Percentiles rank a stretch among this genome's conserved stretches.
Conservation (phyloP, 2,888 invertebrate species). For the Eurois occulta region DNA sequence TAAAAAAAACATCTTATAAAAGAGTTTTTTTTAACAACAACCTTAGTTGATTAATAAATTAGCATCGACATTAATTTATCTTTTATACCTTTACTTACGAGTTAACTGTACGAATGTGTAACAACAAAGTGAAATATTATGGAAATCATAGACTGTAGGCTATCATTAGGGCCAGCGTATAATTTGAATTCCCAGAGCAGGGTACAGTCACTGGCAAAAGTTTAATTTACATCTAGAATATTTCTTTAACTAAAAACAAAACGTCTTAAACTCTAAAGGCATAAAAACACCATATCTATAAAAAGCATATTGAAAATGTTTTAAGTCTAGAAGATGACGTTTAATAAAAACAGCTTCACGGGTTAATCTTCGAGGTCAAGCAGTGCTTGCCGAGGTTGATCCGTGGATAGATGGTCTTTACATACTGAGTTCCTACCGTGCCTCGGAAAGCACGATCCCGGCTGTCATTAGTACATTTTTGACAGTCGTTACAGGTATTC, state of each 20-base stretch:
- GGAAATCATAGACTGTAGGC: constrained; percentile 48
- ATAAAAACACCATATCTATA: too few relatives aligned
- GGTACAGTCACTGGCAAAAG: constrained; percentile 36
- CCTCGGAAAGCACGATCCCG: too few relatives aligned
- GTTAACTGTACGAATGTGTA: constrained; percentile 37
- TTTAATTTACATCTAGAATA: not conserved
- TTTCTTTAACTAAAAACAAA: not conserved
- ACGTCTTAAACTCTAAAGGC: too few relatives aligned
- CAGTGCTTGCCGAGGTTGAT: too few relatives aligned
- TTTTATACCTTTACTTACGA: constrained; percentile 21
- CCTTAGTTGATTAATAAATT: constrained; percentile 30
- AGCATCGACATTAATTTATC: constrained; percentile 44
- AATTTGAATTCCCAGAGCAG: constrained; percentile 45
- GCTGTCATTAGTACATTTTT: not conserved
- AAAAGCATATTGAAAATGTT: too few relatives aligned
- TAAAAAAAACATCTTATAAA: constrained; percentile 8
- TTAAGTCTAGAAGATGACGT: not conserved
- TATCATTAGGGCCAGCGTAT: constrained; percentile 58
- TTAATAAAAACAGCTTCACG: too few relatives aligned
- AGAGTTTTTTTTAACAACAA: constrained; percentile 19
- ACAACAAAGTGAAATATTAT: constrained; percentile 57
- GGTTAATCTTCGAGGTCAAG: too few relatives aligned
- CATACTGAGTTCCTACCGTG: too few relatives aligned
- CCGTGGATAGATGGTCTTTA: too few relatives aligned
- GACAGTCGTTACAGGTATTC: not conserved